Evolutionary conservation across 2,888 invertebrate genomes (phyloP).

Genomic region (Homarus gammarus): DNA sequence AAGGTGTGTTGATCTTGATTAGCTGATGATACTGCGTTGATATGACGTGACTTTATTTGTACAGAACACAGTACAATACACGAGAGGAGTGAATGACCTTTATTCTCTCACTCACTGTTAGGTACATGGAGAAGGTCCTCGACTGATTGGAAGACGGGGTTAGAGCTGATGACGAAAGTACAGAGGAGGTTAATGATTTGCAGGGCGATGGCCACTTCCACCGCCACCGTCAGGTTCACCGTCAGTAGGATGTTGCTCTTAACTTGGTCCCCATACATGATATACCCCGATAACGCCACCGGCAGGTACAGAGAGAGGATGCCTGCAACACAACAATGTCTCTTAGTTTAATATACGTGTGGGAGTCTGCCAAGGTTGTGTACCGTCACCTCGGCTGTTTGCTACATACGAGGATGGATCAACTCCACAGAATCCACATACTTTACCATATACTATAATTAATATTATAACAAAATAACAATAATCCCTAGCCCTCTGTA

Average conservation of each 20-base stretch:
- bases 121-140: constrained; percentile 85
- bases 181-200: constrained; percentile 85
- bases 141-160: constrained; percentile 86
- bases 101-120: constrained; percentile 82
- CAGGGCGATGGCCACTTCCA: constrained; percentile 83
- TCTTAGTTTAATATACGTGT: too few species aligned
- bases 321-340: constrained; percentile 80
- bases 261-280: constrained; percentile 84
- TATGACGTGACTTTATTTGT: too few species aligned
- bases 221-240: constrained; percentile 81
- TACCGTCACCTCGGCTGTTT: too few species aligned
- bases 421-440: too few species aligned
- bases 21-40: too few species aligned
- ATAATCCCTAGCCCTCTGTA: too few species aligned
- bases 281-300: constrained; percentile 83
- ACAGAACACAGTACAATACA: too few species aligned
- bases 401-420: too few species aligned
- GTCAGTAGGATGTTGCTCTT: constrained; percentile 83
- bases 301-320: constrained; percentile 83
- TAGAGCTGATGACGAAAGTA: constrained; percentile 86
- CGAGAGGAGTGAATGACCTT: neutral
- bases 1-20: neutral
- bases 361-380: too few species aligned
- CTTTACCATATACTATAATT: neutral
- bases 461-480: neutral